phyloP scores from a whole-genome alignment of 2,797 vertebrate species.

The Pitangus sulphuratus region DNA sequence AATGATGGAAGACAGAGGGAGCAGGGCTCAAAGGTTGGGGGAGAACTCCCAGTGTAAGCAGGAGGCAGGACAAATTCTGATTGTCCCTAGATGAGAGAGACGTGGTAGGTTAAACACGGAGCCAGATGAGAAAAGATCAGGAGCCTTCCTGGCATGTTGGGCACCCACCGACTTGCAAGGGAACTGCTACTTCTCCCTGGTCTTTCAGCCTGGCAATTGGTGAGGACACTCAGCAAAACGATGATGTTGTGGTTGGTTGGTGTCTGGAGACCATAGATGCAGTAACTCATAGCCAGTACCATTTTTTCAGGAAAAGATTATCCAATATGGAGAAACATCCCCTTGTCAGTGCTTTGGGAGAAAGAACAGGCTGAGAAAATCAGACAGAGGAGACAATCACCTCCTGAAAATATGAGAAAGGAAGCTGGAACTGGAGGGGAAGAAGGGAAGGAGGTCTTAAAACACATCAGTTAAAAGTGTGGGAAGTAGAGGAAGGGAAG shows the following conservation, averaged over 20 bases:
- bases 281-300: neutral
- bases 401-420: neutral
- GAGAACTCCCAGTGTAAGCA: neutral
- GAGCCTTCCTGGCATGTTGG: neutral
- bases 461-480: neutral
- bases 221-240: neutral
- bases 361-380: neutral
- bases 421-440: neutral
- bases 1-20: neutral
- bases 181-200: neutral
- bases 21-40: neutral
- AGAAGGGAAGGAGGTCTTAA: neutral
- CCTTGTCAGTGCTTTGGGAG: neutral
- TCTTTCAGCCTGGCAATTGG: neutral
- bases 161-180: neutral
- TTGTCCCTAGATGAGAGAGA: neutral
- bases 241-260: neutral
- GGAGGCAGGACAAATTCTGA: neutral
- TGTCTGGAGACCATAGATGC: fast-evolving
- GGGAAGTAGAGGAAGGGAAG: neutral
- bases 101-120: fast-evolving
- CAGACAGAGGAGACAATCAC: neutral
- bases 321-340: neutral
- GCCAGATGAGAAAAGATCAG: neutral
- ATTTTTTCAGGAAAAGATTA: neutral